Conservation (phyloP, 2,888 invertebrate species). For the Operophtera brumata region DNA sequence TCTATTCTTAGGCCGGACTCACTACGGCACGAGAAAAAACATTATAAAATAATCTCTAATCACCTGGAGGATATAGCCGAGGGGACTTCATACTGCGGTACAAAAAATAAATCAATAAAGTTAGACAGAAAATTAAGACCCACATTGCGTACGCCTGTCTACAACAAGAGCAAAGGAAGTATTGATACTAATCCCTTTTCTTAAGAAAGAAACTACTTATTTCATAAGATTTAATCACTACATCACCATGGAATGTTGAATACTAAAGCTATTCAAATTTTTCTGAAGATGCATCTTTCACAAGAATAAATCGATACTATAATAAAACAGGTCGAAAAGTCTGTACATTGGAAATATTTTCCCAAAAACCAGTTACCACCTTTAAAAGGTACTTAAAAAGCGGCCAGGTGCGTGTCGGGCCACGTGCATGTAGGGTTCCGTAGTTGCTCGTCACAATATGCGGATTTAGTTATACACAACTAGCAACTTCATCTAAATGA, state of each 20-base stretch:
- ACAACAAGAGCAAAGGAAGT: slow-evolving; percentile 21
- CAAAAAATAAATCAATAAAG: slow-evolving; percentile 34
- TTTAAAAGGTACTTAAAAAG: too few species aligned
- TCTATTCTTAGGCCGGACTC: too few species aligned
- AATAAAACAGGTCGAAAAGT: too few species aligned
- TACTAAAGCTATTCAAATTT: slow-evolving; percentile 29
- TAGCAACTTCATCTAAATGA: too few species aligned
- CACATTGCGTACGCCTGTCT: slow-evolving; percentile 37
- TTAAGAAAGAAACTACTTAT: slow-evolving; percentile 20
- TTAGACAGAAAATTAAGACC: slow-evolving; percentile 32
- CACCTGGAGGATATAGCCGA: slow-evolving; percentile 48
- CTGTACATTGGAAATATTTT: too few species aligned
- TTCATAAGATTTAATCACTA: slow-evolving; percentile 31
- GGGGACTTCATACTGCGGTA: slow-evolving; percentile 30
- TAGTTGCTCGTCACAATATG: too few species aligned
- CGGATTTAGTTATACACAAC: too few species aligned
- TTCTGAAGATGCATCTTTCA: background rate
- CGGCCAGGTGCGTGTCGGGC: too few species aligned
- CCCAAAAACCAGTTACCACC: background rate
- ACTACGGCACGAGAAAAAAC: too few species aligned
- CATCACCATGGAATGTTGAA: slow-evolving; percentile 8
- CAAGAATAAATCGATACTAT: too few species aligned
- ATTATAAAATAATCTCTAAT: background rate
- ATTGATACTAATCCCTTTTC: slow-evolving; percentile 24
- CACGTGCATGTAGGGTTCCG: too few species aligned